phyloP scores from a whole-genome alignment of 2,113 vertebrate species.

The Tympanuchus pallidicinctus region DNA sequence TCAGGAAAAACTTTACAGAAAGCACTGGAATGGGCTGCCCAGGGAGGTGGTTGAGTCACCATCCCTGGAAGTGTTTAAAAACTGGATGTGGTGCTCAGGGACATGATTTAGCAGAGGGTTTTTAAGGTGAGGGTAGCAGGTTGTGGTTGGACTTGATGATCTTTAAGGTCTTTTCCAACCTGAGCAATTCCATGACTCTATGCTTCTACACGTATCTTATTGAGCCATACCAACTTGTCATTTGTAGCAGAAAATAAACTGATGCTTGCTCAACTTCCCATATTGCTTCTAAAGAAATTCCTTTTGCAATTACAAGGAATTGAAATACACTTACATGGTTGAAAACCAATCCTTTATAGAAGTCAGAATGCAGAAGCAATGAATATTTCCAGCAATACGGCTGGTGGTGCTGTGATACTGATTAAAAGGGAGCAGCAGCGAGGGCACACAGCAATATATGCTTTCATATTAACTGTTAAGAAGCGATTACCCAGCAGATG shows the following conservation, averaged over 20 bases:
- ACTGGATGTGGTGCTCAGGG: too few species aligned
- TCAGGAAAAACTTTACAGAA: too few species aligned
- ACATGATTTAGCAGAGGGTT: too few species aligned
- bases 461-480: not conserved
- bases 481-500: not conserved
- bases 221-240: not conserved
- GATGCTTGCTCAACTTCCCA: fast-evolving
- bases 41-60: too few species aligned
- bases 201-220: not conserved
- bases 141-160: too few species aligned
- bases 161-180: too few species aligned
- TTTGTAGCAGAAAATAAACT: not conserved
- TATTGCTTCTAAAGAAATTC: not conserved
- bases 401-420: not conserved
- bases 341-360: not conserved
- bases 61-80: too few species aligned
- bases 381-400: not conserved
- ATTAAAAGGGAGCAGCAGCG: not conserved
- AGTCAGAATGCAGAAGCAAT: not conserved
- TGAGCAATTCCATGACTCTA: too few species aligned
- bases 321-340: not conserved
- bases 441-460: not conserved
- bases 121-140: too few species aligned
- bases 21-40: too few species aligned
- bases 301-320: not conserved